phyloP scores from a whole-genome alignment of 1,140 invertebrate genomes.

The Solenopsis fugax region DNA sequence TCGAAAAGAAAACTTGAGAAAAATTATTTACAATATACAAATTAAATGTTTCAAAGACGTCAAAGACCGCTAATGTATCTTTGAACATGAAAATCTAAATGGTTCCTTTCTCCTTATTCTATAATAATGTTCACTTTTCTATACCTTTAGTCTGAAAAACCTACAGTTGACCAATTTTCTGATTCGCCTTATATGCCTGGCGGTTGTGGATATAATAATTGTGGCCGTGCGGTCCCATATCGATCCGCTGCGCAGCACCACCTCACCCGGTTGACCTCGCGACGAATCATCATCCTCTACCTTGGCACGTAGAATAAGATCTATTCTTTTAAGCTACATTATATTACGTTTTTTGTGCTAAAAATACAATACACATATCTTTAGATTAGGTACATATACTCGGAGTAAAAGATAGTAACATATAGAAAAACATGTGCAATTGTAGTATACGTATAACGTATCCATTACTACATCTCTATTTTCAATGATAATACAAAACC shows the following conservation, averaged over 20 bases:
- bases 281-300: slow-evolving; percentile 22
- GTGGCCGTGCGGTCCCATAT: slow-evolving; percentile 68
- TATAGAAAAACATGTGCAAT: neutral
- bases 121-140: neutral
- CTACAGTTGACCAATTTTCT: neutral
- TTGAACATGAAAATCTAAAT: neutral
- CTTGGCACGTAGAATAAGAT: neutral
- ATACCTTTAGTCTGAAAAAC: neutral
- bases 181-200: neutral
- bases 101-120: neutral
- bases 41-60: too few relatives aligned
- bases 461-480: neutral
- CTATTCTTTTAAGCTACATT: neutral
- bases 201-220: neutral
- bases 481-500: neutral
- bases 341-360: neutral
- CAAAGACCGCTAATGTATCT: neutral
- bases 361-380: neutral
- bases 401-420: too few relatives aligned
- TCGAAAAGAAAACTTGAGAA: too few relatives aligned
- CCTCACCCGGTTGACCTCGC: slow-evolving; percentile 29
- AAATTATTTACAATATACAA: neutral
- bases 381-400: too few relatives aligned
- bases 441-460: too few relatives aligned
- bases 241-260: slow-evolving; percentile 78